Conservation (phyloP, 2,888 invertebrate genomes). For the Elmis aenea region DNA sequence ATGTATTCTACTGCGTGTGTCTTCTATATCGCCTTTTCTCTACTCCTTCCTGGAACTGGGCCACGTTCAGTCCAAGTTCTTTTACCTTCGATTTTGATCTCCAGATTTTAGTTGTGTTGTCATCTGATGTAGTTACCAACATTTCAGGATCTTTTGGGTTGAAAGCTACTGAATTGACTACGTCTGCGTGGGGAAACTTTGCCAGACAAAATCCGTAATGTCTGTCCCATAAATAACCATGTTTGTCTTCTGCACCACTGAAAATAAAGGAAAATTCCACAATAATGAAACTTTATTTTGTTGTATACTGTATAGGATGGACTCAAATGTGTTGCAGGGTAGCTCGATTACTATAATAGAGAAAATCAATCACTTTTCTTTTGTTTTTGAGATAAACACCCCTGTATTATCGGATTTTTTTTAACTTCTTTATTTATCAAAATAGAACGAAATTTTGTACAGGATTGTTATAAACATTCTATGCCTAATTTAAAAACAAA, state of each 20-base stretch:
- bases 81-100: slow-evolving; percentile 49
- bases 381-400: too few species aligned
- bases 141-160: slow-evolving; percentile 76
- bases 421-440: too few species aligned
- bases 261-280: too few species aligned
- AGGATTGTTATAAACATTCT: too few species aligned
- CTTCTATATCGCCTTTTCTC: slow-evolving; percentile 41
- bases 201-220: slow-evolving; percentile 75
- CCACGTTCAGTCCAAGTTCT: slow-evolving; percentile 44
- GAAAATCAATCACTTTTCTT: too few species aligned
- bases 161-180: slow-evolving; percentile 82
- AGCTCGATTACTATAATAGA: neutral
- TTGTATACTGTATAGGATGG: neutral
- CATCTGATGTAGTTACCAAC: slow-evolving; percentile 79
- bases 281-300: too few species aligned
- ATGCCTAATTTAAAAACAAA: too few species aligned
- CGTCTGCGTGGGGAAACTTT: slow-evolving; percentile 70
- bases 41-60: slow-evolving; percentile 44
- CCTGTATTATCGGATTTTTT: too few species aligned
- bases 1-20: too few species aligned
- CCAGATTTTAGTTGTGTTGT: slow-evolving; percentile 67
- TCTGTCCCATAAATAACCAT: slow-evolving; percentile 80
- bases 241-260: slow-evolving; percentile 79
- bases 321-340: neutral
- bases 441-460: too few species aligned